Percentiles rank a stretch among this genome's conserved stretches.
Conservation (phyloP, 1,140 invertebrate genomes). For the Drosophila pandora region DNA sequence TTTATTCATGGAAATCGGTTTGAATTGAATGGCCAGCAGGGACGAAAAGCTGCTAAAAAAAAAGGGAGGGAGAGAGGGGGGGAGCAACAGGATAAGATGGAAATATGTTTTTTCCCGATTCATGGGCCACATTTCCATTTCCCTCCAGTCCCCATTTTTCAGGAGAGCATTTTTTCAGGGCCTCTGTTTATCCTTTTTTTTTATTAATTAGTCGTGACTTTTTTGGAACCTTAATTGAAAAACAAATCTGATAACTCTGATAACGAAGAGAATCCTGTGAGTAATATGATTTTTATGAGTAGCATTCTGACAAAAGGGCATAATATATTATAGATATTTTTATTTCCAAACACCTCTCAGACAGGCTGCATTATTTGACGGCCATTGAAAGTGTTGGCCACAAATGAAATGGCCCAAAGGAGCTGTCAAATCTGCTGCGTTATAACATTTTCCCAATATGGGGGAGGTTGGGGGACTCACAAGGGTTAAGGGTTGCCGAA, state of each 20-base stretch:
- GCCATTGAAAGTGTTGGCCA: slow-evolving; percentile 51
- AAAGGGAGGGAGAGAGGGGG: background rate
- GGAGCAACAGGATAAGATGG: slow-evolving; percentile 6
- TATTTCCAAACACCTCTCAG: slow-evolving; percentile 19
- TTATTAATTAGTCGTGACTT: background rate
- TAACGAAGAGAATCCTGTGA: too few relatives aligned
- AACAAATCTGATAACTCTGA: too few relatives aligned
- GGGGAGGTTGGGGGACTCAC: background rate
- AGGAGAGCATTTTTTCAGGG: background rate
- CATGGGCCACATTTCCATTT: slow-evolving; percentile 26
- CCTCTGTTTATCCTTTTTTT: slow-evolving; percentile 4
- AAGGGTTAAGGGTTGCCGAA: slow-evolving; percentile 22
- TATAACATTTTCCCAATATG: slow-evolving; percentile 38
- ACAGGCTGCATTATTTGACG: slow-evolving; percentile 46
- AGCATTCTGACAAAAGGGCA: too few relatives aligned
- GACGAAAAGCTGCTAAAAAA: background rate
- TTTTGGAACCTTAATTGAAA: background rate
- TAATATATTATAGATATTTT: background rate
- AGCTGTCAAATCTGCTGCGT: slow-evolving; percentile 51
- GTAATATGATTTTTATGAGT: too few relatives aligned
- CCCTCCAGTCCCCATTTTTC: background rate
- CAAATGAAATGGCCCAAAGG: slow-evolving; percentile 53
- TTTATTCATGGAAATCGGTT: slow-evolving; percentile 43
- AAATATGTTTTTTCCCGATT: slow-evolving; percentile 41
- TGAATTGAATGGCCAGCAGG: slow-evolving; percentile 38